phyloP scores from a whole-genome alignment of 2,888 invertebrate species.

The Malachius bipustulatus region DNA sequence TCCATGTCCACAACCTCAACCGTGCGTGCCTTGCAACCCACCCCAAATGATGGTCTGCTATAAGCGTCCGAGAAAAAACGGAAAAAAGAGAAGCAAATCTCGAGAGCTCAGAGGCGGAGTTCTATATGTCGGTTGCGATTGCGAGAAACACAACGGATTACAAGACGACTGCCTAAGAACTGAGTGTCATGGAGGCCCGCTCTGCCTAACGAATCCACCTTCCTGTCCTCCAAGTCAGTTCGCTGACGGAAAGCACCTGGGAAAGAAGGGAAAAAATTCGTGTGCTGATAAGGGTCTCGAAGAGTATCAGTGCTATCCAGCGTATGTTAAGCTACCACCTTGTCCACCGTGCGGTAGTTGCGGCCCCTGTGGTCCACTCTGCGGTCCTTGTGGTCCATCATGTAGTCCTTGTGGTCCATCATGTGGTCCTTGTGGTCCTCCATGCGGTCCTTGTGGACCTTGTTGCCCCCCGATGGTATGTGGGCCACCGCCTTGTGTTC shows the following conservation, averaged over 20 bases:
- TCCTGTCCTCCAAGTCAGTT: conserved; percentile 37
- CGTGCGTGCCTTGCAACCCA: conserved; percentile 46
- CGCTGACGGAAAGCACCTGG: conserved; percentile 30
- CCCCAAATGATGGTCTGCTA: conserved; percentile 46
- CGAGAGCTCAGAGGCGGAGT: conserved; percentile 43
- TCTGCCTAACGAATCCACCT: conserved; percentile 38
- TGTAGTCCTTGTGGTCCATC: conserved; percentile 18
- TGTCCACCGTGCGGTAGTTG: conserved; percentile 20
- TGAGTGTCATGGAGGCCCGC: conserved; percentile 39
- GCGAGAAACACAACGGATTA: conserved; percentile 45
- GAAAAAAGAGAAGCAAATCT: conserved; percentile 37
- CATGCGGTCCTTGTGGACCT: conserved; percentile 29
- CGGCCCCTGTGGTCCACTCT: conserved; percentile 17
- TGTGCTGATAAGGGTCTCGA: conserved; percentile 18
- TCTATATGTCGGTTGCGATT: conserved; percentile 45
- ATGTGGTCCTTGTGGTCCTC: conserved; percentile 18
- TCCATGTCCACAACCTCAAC: conserved; percentile 42
- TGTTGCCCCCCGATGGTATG: conserved; percentile 9
- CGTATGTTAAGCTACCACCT: conserved; percentile 21
- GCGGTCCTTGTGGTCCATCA: conserved; percentile 10
- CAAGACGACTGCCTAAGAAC: conserved; percentile 46
- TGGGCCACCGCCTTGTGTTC: conserved; percentile 22
- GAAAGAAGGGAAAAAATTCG: conserved; percentile 15
- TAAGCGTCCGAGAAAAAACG: conserved; percentile 33
- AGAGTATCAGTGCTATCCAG: conserved; percentile 32